A percentile compares a stretch with the other conserved stretches of the same genome.
Evolutionary conservation across 2,797 vertebrate genomes (phyloP).

Genomic region (Spatula versicolor): DNA sequence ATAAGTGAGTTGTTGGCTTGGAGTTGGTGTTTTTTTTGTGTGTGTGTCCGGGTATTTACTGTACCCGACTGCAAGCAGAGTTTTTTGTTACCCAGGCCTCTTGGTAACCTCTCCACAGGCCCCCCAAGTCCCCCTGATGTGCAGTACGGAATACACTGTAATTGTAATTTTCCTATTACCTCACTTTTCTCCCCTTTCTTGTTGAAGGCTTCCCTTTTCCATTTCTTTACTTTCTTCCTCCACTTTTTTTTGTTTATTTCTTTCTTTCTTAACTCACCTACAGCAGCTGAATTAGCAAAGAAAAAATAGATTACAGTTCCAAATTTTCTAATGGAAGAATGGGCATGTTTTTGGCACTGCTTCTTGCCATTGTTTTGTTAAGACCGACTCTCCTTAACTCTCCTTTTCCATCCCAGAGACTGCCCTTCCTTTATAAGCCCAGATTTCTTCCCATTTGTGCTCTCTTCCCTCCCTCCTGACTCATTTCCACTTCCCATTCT

Average conservation of each 20-base stretch:
- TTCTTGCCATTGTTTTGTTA: slow-evolving; percentile 29
- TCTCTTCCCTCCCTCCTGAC: slow-evolving; percentile 43
- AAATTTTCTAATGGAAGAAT: neutral
- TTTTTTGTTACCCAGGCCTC: neutral
- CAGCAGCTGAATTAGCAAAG: neutral
- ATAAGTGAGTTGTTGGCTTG: neutral
- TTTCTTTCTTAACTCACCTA: neutral
- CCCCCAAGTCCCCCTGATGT: neutral
- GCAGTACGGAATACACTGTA: neutral
- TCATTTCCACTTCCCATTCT: slow-evolving; percentile 50
- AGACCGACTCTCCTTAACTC: neutral
- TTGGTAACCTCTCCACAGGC: neutral
- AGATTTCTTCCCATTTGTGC: slow-evolving; percentile 30
- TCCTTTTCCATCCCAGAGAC: slow-evolving; percentile 11
- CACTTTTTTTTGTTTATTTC: rapidly evolving
- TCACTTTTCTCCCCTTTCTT: neutral
- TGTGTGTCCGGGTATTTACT: neutral
- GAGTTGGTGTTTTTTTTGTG: neutral
- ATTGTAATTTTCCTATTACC: neutral
- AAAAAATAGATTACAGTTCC: neutral
- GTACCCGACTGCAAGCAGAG: neutral
- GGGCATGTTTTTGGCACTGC: neutral
- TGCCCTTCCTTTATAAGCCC: slow-evolving; percentile 5
- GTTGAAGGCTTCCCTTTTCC: neutral
- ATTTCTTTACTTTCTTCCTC: neutral